Base-by-base conservation (phyloP, 2,888 invertebrate species). In the Drosophila fungiperda region DNA sequence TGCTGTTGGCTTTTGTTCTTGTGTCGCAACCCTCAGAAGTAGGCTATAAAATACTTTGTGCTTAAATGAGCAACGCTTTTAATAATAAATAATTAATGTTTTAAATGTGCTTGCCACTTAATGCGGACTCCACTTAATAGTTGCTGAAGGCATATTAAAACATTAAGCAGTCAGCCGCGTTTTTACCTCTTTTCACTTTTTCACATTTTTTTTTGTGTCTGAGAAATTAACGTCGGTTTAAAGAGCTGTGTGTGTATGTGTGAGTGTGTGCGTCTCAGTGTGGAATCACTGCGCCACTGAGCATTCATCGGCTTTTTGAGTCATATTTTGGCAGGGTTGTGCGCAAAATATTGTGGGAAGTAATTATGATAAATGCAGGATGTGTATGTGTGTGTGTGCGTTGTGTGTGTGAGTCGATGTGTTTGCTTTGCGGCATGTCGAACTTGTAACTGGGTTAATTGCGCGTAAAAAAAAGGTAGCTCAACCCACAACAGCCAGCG, bases 321-420 rank as follows among this genome's bases (percentile, higher is more conserved):
- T 71, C 71, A 80, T 80, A 82, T 80, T 81, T 86, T 80, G 72
- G 76, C 71, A 68, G 68, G 38, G 76, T 57, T 79, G 71, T 58
- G 73, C 70, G 71, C 70, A 80, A 84, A 45, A 87, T 68, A 87
- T 82, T 73, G 76, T 77, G 85, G 86, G 86, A 87, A 85, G 90
- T 88, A 90, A 87, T 90, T 87, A 89, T 88, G 83, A 87, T 88
- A 89, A 87, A 90, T 90, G 77, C 90, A 87, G 90, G 88, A 89
- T 79, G 69, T 76, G 66, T 60, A 54, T 45, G 50, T 64, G 53
- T 58, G 33, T 42, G 63, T 59, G 58, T 48, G n/a, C 48, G 38
- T 35, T 38, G 15, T 42, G 36, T 23, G n/a, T 42, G 49, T 45
- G 53, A 40, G 32, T 54, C 40, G 40, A 49, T 73, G 62, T 68